phyloP scores from a whole-genome alignment of 2,797 vertebrate species.

The Myotis findleyi region DNA sequence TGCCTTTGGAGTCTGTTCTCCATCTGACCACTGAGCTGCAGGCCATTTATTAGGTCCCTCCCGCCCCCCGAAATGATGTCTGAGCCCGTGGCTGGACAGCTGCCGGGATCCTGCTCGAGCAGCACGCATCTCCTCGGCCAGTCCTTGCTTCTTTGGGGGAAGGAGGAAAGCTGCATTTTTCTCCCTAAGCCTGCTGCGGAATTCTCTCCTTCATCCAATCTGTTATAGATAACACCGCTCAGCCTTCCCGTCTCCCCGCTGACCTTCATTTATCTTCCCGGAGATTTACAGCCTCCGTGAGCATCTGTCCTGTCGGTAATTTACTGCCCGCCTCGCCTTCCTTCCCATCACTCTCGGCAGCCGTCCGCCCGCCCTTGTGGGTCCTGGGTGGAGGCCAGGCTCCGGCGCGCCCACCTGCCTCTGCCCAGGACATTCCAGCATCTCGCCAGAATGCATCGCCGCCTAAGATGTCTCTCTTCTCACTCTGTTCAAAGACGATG shows the following conservation, averaged over 20 bases:
- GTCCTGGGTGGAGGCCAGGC: neutral
- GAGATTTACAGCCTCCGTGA: neutral
- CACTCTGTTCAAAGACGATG: neutral
- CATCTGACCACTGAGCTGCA: neutral
- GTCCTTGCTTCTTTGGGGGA: neutral
- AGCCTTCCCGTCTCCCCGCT: neutral
- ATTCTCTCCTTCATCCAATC: neutral
- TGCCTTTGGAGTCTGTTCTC: neutral
- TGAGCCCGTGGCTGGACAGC: neutral
- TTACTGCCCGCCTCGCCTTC: neutral
- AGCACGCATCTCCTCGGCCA: neutral
- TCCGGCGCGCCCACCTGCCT: neutral
- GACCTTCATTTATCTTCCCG: neutral
- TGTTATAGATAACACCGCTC: neutral
- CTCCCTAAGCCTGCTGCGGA: neutral
- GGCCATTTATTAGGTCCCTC: neutral
- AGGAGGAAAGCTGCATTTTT: neutral
- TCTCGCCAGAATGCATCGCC: neutral
- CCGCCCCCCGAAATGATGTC: neutral
- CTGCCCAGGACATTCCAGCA: neutral
- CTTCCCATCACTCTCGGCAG: accelerated
- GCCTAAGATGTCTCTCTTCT: neutral
- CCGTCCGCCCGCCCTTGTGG: accelerated
- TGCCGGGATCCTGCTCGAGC: neutral
- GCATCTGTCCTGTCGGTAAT: neutral